Conservation (phyloP, 2,888 invertebrate species). For the Polia nebulosa region DNA sequence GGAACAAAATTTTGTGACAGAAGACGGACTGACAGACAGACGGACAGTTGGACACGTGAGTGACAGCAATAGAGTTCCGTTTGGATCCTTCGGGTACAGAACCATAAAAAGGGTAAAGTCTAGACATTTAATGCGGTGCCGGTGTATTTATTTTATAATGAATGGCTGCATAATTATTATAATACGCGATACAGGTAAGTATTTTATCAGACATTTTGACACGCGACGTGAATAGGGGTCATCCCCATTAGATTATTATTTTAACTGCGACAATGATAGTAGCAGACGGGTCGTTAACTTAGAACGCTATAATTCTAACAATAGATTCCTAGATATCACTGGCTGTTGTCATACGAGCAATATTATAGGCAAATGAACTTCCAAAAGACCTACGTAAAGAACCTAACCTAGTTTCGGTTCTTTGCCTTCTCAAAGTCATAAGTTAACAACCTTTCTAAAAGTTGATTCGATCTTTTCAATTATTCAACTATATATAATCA, state of each 20-base stretch:
- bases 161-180: constrained; percentile 48
- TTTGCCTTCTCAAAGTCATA: constrained; percentile 44
- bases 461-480: constrained; percentile 30
- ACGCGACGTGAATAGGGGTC: constrained; percentile 43
- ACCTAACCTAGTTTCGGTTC: constrained; percentile 25
- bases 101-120: too few species aligned
- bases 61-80: too few species aligned
- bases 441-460: constrained; percentile 33
- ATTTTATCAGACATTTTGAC: constrained; percentile 47
- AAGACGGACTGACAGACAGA: too few species aligned
- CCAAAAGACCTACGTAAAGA: not conserved
- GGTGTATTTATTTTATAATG: constrained; percentile 48
- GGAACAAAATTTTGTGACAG: too few species aligned
- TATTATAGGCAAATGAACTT: constrained; percentile 27
- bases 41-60: too few species aligned
- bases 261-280: constrained; percentile 25
- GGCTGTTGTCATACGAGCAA: constrained; percentile 27
- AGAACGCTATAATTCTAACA: constrained; percentile 12
- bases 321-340: not conserved
- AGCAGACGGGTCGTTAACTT: constrained; percentile 26
- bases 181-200: constrained; percentile 38
- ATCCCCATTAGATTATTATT: constrained; percentile 38
- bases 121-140: constrained; percentile 29
- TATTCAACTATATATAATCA: constrained; percentile 23
- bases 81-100: too few species aligned